Base-by-base conservation (phyloP, 2,113 vertebrate species). In the Lagenorhynchus albirostris region DNA sequence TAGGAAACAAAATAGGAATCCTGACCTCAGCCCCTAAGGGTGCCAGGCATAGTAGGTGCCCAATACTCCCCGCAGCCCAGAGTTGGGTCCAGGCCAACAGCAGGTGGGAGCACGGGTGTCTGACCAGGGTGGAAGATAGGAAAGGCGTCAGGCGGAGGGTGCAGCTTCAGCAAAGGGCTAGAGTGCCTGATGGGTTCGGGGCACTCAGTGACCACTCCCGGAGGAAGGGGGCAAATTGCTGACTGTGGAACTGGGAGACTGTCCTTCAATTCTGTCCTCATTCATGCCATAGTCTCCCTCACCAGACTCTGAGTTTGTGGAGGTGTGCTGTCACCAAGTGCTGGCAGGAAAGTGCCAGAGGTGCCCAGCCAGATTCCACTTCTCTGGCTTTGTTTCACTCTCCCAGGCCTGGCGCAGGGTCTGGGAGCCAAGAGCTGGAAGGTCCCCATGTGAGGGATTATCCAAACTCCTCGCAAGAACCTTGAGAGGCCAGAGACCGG, bases 401-500 rank as follows among this genome's bases (percentile, higher is more conserved):
- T 1, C 50, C 36, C 36, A 21, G 85, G 55, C 8, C 23, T 14
- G 15, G 38, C 0, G 2, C 53, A 68, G 26, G 41, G 23, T 21
- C 10, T 53, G 2, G 13, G 62, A 50, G 31, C 21, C 81, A 23
- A 31, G 63, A 65, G 12, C 25, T 23, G 9, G 18, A 63, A 65
- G 26, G 62, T 36, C 4, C 41, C 20, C 8, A 2, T 0, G 1
- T 6, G 44, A 13, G 13, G 53, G 8, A 20, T 26, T 1, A 36
- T 7, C 1, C 0, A 31, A 15, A 15, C 1, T 50, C 44, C 29
- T 58, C 7, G 17, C 26, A 29, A 38, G 62, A 41, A 68, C 23
- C 1, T 0, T 0, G 2, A 13, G 23, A 47, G 25, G 8, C 38
- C 26, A 12, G 65, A 83, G 58, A n/a, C 1, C 0, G 82, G 17